phyloP scores from a whole-genome alignment of 2,113 vertebrate genomes.

The Phylloscopus trochiloides region DNA sequence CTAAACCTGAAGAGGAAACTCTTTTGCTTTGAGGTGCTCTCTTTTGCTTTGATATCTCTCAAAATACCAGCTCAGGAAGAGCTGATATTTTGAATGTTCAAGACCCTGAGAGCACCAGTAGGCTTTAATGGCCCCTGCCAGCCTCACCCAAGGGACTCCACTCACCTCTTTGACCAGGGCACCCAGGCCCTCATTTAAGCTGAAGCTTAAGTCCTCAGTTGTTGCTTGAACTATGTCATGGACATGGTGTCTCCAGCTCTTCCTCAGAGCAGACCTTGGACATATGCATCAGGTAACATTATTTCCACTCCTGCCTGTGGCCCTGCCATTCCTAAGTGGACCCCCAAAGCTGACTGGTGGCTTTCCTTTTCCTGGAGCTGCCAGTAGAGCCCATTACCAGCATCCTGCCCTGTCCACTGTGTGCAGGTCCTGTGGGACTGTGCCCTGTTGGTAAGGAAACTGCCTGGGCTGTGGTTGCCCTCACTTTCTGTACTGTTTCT shows the following conservation, averaged over 20 bases:
- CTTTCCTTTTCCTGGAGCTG: neutral
- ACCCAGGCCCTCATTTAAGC: neutral
- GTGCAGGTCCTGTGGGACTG: neutral
- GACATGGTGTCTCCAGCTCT: neutral
- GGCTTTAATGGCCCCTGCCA: neutral
- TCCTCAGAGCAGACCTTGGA: neutral
- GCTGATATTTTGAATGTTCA: neutral
- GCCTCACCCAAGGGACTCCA: neutral
- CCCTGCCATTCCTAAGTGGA: neutral
- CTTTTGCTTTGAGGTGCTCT: neutral
- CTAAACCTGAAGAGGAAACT: neutral
- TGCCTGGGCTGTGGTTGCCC: accelerated
- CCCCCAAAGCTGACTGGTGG: neutral
- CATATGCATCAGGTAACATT: neutral
- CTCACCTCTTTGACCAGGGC: neutral
- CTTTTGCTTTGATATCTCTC: neutral
- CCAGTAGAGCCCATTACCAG: neutral
- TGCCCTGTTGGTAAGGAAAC: accelerated
- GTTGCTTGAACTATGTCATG: neutral
- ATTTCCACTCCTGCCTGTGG: neutral
- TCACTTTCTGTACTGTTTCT: neutral
- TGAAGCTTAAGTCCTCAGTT: neutral
- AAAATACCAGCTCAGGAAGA: neutral
- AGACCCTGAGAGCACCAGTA: neutral
- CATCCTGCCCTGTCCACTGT: neutral